Evolutionary conservation across 2,113 vertebrate genomes (phyloP).

Genomic region (Alaudala cheleensis): DNA sequence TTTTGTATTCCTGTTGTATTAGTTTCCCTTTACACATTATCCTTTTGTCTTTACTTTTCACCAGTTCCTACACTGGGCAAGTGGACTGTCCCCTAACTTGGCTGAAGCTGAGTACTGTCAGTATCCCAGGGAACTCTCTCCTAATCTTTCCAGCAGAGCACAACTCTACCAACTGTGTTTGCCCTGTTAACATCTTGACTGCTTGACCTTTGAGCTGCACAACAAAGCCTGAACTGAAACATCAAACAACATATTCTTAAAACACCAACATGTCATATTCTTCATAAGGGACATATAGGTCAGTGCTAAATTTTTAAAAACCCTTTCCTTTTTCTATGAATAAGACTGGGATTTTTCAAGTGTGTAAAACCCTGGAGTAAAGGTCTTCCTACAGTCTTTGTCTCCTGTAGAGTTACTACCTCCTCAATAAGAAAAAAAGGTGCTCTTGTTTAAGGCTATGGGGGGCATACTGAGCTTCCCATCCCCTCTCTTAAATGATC

Average conservation of each 20-base stretch:
- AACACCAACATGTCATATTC: conserved; percentile 3
- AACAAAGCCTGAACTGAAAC: conserved; percentile 1
- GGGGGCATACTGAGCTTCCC: conserved; percentile 10
- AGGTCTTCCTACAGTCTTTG: conserved; percentile 16
- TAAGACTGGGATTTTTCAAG: conserved; percentile 12
- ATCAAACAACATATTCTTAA: conserved; percentile 18
- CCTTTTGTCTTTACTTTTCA: not conserved
- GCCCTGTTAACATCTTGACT: not conserved
- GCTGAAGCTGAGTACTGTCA: not conserved
- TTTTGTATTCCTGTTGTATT: not conserved
- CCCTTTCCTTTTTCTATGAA: not conserved
- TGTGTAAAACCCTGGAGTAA: conserved; percentile 1
- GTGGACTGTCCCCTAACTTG: not conserved
- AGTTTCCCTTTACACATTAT: not conserved
- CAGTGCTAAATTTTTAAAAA: not conserved
- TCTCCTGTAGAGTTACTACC: conserved; percentile 39
- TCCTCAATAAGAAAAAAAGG: conserved; percentile 57
- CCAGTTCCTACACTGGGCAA: not conserved
- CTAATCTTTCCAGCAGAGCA: not conserved
- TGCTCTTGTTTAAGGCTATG: conserved; percentile 8
- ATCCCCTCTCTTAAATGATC: conserved; percentile 38
- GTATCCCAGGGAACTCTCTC: not conserved
- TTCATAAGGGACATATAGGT: conserved; percentile 2
- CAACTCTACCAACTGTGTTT: not conserved
- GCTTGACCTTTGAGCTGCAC: not conserved